Conservation (phyloP, 2,113 vertebrate species). For the Antechinus stuartii region DNA sequence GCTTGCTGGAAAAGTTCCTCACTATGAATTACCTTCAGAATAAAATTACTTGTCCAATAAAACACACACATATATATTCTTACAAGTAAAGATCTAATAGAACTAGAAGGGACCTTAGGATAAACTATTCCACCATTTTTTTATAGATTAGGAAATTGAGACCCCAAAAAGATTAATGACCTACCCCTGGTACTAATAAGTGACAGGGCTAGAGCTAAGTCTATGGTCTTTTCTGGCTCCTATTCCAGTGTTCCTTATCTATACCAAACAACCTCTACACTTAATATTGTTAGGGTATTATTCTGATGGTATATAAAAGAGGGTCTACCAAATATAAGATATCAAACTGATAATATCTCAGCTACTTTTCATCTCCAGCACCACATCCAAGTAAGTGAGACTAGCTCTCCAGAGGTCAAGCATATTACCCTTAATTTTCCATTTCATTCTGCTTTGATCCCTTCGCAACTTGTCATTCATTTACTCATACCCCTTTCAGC, state of each 20-base stretch:
- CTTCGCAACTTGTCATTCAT: background rate
- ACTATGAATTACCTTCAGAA: background rate
- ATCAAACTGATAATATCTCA: background rate
- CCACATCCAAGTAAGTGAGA: background rate
- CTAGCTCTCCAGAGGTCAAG: background rate
- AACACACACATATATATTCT: background rate
- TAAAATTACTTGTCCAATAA: background rate
- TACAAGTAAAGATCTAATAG: background rate
- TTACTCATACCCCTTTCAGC: background rate
- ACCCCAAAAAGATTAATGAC: background rate
- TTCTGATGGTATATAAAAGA: background rate
- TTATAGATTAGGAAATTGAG: background rate
- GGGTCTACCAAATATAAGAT: background rate
- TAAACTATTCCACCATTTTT: background rate
- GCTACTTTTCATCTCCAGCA: background rate
- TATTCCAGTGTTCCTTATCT: background rate
- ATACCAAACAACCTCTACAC: background rate
- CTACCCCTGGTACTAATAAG: background rate
- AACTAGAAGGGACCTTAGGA: background rate
- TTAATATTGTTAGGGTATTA: background rate
- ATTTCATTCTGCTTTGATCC: background rate
- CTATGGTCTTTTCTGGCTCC: background rate
- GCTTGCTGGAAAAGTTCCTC: background rate
- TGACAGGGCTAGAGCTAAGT: background rate
- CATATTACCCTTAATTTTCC: background rate